Evolutionary conservation across 30 jellyfish, hydroid and myxozoan genomes (phyloP).

Genomic region (Mastigias papua): DNA sequence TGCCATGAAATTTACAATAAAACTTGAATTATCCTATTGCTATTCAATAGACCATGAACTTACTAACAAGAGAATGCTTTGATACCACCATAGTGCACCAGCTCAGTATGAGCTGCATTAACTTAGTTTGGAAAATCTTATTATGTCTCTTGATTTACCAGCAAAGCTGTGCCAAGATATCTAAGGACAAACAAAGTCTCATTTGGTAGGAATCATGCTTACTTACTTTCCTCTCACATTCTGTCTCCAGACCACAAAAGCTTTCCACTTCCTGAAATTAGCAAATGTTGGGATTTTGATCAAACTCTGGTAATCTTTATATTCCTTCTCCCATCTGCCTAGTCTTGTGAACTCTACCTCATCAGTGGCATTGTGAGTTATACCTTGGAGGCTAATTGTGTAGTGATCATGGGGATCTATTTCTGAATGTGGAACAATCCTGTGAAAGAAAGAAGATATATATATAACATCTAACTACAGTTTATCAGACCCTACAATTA

Average conservation of each 20-base stretch:
- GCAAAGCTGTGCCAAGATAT: no score
- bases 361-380: slow-evolving; percentile 80
- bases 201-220: neutral
- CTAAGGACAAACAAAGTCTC: neutral
- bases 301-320: slow-evolving; percentile 81
- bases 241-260: slow-evolving; percentile 93
- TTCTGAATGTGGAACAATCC: slow-evolving; percentile 88
- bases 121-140: no score
- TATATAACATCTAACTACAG: no score
- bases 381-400: slow-evolving; percentile 94
- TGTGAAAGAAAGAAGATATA: slow-evolving; percentile 10
- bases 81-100: no score
- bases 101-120: no score
- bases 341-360: slow-evolving; percentile 93
- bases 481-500: no score
- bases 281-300: slow-evolving; percentile 90
- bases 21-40: no score
- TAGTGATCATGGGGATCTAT: slow-evolving; percentile 85
- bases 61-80: no score
- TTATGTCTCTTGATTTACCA: no score
- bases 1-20: no score
- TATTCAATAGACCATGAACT: no score
- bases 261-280: slow-evolving; percentile 94
- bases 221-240: slow-evolving; percentile 90
- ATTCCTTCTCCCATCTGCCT: slow-evolving; percentile 95